These are phyloP conservation scores for Fopius arisanus DNA, from an alignment of 1,140 invertebrate genomes.

Conservation along the genomic window DNA sequence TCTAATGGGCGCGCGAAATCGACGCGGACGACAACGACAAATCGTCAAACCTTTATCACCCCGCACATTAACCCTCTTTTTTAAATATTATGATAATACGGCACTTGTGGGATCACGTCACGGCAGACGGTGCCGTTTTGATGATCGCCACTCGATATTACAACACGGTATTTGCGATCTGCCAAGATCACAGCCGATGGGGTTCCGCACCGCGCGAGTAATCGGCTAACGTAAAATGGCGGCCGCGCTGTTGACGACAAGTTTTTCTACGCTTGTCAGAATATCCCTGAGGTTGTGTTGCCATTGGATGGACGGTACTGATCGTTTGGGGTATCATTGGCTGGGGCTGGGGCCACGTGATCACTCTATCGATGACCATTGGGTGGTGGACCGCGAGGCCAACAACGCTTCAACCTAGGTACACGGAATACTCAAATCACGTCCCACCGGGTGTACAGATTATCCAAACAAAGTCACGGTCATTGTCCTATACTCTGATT, in stretches of 20 bases:
- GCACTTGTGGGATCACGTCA: constrained; percentile 26
- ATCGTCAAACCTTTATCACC: constrained; percentile 18
- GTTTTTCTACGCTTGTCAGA: constrained; percentile 92
- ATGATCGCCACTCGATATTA: constrained; percentile 46
- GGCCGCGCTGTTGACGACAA: constrained; percentile 85
- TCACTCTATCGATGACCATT: constrained; percentile 31
- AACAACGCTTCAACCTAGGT: constrained; percentile 36
- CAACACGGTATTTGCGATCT: constrained; percentile 43
- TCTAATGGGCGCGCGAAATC: constrained; percentile 48
- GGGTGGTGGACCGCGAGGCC: constrained; percentile 37
- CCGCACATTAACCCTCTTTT: constrained; percentile 9
- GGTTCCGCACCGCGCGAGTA: constrained; percentile 66
- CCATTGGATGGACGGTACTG: constrained; percentile 68
- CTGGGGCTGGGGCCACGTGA: constrained; percentile 55
- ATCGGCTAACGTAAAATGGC: constrained; percentile 84
- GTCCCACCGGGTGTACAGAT: constrained; percentile 34
- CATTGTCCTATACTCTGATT: constrained; percentile 5
- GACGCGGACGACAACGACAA: constrained; percentile 44
- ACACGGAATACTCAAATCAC: constrained; percentile 31
- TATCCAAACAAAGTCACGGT: background rate
- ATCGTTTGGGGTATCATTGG: constrained; percentile 54
- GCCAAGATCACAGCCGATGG: constrained; percentile 48
- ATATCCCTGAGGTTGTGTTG: constrained; percentile 76
- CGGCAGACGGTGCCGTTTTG: constrained; percentile 30
- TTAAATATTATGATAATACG: constrained; percentile 37